Evolutionary conservation across 2,113 vertebrate genomes (phyloP).

Genomic region (human (Homo sapiens)): DNA sequence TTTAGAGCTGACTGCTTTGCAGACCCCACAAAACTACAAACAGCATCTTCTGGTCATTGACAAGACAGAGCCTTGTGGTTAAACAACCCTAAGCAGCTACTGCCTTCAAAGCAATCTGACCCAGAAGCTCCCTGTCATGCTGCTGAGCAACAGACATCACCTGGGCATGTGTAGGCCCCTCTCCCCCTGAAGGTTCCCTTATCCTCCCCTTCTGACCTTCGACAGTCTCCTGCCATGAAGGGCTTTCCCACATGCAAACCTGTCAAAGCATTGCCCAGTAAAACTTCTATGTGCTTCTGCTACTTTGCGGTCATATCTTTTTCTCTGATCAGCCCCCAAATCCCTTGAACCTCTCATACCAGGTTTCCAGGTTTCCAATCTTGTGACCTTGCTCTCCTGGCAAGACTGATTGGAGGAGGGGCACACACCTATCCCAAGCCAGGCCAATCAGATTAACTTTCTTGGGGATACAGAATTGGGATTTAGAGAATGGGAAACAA

Average conservation of each 20-base stretch:
- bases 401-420: neutral
- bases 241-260: neutral
- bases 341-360: neutral
- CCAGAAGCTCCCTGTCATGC: neutral
- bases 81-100: rapidly evolving
- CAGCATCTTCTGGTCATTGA: neutral
- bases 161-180: neutral
- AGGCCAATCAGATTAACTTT: neutral
- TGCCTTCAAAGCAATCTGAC: neutral
- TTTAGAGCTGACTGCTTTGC: neutral
- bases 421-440: neutral
- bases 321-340: neutral
- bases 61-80: neutral
- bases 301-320: neutral
- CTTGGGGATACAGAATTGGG: neutral
- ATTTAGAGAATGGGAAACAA: neutral
- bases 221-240: neutral
- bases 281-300: neutral
- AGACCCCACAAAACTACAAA: neutral
- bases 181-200: neutral
- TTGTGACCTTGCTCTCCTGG: neutral
- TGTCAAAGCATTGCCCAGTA: neutral
- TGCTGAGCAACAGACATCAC: neutral
- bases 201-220: neutral
- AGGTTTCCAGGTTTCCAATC: neutral